Percentiles rank a stretch among this genome's conserved stretches.
Evolutionary conservation across 2,113 vertebrate genomes (phyloP).

Genomic region (Podilymbus podiceps): DNA sequence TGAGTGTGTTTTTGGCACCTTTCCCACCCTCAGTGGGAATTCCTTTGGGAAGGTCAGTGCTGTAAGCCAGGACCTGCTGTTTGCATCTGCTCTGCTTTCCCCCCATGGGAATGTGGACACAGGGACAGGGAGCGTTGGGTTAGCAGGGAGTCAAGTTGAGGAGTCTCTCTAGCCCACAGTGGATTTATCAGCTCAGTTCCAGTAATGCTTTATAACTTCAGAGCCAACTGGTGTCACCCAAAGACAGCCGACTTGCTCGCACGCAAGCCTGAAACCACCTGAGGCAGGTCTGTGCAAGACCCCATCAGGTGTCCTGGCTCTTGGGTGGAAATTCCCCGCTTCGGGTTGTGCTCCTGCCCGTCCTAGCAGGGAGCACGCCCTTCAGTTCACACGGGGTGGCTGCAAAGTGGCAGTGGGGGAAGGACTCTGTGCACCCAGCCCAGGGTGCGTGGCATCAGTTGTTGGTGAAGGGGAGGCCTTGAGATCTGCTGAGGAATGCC

Average conservation of each 20-base stretch:
- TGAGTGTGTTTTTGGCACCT: background rate
- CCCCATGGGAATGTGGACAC: rapidly evolving
- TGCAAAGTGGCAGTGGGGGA: background rate
- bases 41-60: background rate
- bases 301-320: background rate
- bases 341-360: rapidly evolving
- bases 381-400: background rate
- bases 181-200: background rate
- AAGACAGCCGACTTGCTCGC: background rate
- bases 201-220: background rate
- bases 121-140: background rate
- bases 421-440: background rate
- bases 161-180: background rate
- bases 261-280: background rate
- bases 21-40: background rate
- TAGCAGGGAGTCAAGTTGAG: background rate
- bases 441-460: rapidly evolving
- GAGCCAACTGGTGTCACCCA: background rate
- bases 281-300: background rate
- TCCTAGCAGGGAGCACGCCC: background rate
- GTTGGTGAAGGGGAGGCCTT: rapidly evolving
- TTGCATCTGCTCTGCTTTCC: background rate
- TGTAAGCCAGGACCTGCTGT: background rate
- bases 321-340: background rate
- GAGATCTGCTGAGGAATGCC: background rate